Evolutionary conservation across 2,113 vertebrate genomes (phyloP).

Genomic region (Oncorhynchus gorbuscha): DNA sequence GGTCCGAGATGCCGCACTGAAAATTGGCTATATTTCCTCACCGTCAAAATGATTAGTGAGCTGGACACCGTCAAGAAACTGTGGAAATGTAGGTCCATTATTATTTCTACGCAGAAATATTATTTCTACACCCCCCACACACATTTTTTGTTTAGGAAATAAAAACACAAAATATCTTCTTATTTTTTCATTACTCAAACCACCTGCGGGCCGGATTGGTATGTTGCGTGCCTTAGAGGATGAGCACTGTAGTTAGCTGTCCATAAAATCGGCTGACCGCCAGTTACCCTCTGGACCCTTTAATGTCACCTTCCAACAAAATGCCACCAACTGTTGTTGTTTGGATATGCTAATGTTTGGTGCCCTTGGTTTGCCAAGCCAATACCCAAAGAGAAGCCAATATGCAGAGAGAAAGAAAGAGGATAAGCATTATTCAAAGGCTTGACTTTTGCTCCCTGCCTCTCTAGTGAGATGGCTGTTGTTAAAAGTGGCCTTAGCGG

Average conservation of each 20-base stretch:
- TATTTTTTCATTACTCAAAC: too few relatives aligned
- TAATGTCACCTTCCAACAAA: neutral
- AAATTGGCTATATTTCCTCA: too few relatives aligned
- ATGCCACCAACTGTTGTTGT: constrained; percentile 38
- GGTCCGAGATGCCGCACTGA: too few relatives aligned
- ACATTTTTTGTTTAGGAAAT: too few relatives aligned
- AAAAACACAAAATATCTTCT: too few relatives aligned
- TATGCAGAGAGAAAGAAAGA: neutral
- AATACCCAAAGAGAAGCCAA: neutral
- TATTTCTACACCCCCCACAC: too few relatives aligned
- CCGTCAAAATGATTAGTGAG: too few relatives aligned
- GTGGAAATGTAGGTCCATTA: too few relatives aligned
- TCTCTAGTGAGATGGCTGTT: neutral
- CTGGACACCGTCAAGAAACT: too few relatives aligned
- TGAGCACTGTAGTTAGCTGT: constrained; percentile 24
- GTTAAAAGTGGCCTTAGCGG: too few relatives aligned
- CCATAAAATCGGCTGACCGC: constrained; percentile 34
- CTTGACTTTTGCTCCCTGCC: neutral
- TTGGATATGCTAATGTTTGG: neutral
- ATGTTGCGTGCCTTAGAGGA: constrained; percentile 20
- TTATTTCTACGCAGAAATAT: too few relatives aligned
- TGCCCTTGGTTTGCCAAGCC: neutral
- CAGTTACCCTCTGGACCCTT: neutral
- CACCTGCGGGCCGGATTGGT: too few relatives aligned
- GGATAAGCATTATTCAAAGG: neutral